Base-by-base conservation (phyloP, 2,888 invertebrate species). In the Drosophila nr. fundita region DNA sequence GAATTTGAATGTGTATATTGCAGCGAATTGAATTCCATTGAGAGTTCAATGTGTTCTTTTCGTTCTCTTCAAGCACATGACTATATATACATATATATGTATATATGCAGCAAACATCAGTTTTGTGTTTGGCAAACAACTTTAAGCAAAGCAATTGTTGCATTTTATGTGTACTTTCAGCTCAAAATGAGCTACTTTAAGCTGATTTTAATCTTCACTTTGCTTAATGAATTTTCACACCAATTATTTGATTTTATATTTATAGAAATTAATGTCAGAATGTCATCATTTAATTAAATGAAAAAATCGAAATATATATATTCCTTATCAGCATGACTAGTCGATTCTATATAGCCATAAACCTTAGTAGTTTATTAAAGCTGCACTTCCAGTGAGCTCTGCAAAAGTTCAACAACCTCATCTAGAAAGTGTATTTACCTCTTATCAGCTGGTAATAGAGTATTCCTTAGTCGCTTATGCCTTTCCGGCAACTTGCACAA, bases 11-110 rank as follows among this genome's bases (percentile, higher is more conserved):
- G 70, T 69, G 75, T 27, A 50, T 53, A 49, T 32, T 42, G 49
- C 53, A 64, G 63, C 79, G 64, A 32, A 67, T 64, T 75, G 80
- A 79, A 62, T 70, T 68, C 78, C 27, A 68, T 76, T 76, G 60
- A 76, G 68, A 58, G 77, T 65, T 30, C 67, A 64, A 76, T 75
- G 61, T 42, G 49, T 48, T 40, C 32, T 36, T 30, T 36, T 30
- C 29, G 15, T 36, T 27, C 18, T 21, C n/a, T 8, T 45, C 7
- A 45, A 15, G 21, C 45, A 45, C 2, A 15, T 45, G 45, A 45
- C 4, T 24, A 24, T 24, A 6, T 13, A 7, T 7, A 21, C 6
- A 21, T 21, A 13, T 21, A 13, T 7, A 1, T 13, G 13, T 21
- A 15, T 15, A 45, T 45, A 13, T 49, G 53, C 45, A 18, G 69